These are phyloP conservation scores for Troilus luridus DNA, from an alignment of 2,888 invertebrate genomes.

Conservation along the genomic window DNA sequence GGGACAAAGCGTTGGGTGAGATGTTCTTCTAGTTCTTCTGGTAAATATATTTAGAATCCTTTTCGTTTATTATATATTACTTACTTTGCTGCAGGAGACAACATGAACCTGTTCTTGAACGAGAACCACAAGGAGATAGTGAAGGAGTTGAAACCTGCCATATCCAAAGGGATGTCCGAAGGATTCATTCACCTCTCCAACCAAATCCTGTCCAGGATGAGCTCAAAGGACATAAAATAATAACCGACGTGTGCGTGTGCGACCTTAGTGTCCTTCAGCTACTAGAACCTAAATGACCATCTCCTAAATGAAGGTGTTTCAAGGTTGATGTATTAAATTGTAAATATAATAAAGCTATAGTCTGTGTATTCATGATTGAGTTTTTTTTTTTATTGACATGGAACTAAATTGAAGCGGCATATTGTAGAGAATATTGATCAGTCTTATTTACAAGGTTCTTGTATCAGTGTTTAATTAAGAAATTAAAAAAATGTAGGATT, in stretches of 20 bases:
- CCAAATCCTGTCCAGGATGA: background rate
- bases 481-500: too few relatives aligned
- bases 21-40: background rate
- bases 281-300: too few relatives aligned
- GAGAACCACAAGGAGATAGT: slow-evolving; percentile 71
- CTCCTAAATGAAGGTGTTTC: background rate
- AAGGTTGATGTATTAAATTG: background rate
- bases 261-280: background rate
- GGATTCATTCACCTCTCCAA: slow-evolving; percentile 4
- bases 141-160: slow-evolving; percentile 68
- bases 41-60: background rate
- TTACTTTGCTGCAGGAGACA: slow-evolving; percentile 67
- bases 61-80: background rate
- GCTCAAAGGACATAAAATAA: background rate
- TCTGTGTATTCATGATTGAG: background rate
- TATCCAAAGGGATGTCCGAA: slow-evolving; percentile 63
- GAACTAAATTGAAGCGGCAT: background rate
- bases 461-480: too few relatives aligned
- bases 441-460: too few relatives aligned
- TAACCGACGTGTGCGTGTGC: too few relatives aligned
- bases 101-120: slow-evolving; percentile 71
- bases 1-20: slow-evolving; percentile 61
- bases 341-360: background rate
- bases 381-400: background rate
- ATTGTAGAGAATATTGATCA: background rate